Evolutionary conservation across 2,888 invertebrate species (phyloP).

Genomic region (Diplolepis rosae): DNA sequence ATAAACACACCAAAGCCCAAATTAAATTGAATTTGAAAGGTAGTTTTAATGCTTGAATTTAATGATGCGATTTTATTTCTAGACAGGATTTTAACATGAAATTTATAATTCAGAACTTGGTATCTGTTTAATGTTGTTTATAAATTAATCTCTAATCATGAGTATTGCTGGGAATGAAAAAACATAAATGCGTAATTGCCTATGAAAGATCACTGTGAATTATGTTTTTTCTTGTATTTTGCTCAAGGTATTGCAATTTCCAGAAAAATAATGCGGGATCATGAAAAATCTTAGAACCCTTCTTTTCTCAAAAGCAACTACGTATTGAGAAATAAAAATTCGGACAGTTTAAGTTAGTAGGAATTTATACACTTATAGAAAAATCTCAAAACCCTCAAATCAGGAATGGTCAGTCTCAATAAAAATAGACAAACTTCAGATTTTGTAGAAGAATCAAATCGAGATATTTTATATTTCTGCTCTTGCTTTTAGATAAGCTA

Average conservation of each 20-base stretch:
- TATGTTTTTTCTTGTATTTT: not conserved
- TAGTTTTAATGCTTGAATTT: too few species aligned
- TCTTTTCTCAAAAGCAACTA: not conserved
- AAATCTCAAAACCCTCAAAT: not conserved
- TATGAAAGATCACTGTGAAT: not conserved
- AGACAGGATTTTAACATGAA: too few species aligned
- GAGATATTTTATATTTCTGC: not conserved
- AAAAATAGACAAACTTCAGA: not conserved
- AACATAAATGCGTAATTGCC: not conserved
- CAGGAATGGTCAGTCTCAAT: constrained; percentile 3
- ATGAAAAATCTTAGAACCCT: constrained; percentile 1
- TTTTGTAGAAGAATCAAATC: not conserved
- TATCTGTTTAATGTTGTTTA: not conserved
- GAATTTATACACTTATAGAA: not conserved
- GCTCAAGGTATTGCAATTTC: constrained; percentile 14
- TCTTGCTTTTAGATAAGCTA: not conserved
- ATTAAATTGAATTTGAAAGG: not conserved
- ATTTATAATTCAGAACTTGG: too few species aligned
- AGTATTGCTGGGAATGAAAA: too few species aligned
- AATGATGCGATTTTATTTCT: too few species aligned
- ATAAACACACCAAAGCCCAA: not conserved
- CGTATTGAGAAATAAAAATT: not conserved
- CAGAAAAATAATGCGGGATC: not conserved
- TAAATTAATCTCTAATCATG: too few species aligned
- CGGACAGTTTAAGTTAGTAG: not conserved